Evolutionary conservation across 2,113 vertebrate genomes (phyloP), one percentile per base, ranked within the genome.

Genomic region (Rhegmatorhina hoffmannsi): DNA sequence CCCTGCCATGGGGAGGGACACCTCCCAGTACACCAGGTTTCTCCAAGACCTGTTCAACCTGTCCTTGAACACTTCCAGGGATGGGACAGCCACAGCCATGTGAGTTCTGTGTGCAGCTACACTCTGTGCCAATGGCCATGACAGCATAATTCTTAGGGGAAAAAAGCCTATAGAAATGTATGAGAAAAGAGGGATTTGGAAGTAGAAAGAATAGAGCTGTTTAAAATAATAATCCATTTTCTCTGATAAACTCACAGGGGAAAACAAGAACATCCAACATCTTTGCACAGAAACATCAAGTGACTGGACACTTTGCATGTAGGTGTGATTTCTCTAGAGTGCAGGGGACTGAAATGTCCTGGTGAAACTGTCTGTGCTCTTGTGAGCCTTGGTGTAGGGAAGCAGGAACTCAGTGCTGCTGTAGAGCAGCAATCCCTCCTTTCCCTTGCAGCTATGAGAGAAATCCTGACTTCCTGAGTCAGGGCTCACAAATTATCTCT

Each of bases 351-450:
- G n/a, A 73, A 44, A 56, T 56, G 47, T 11, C 28, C 26, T 49
- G 46, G n/a, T 58, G 40, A 40, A 72, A 62, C 33, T 10, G 59
- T n/a, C 36, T 87, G 0, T 36, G 25, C 40, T 49, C 23, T 40
- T 40, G 47, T 0, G 0, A 58, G 23, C 15, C 29, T 60, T 1
- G 2, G 36, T 9, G 4, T 11, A 43, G 17, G 1, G 4, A n/a
- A 60, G 72, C 19, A 52, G 46, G 29, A 79, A 46, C 46, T 76
- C 28, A 17, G 24, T 52, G 43, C 50, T 77, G 59, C 10, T 40
- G 13, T 1, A 25, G 31, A 52, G 52, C 21, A 79, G 44, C 78
- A 90, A 11, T 8, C 11, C 11, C 7, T 10, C 1, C 60, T 60
- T 43, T 62, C 38, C 24, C 60, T 44, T 56, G 52, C 56, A 92